Evolutionary conservation across 2,888 invertebrate species (phyloP), one percentile per base, ranked within the genome.

Genomic region (Drosophila sordidula): DNA sequence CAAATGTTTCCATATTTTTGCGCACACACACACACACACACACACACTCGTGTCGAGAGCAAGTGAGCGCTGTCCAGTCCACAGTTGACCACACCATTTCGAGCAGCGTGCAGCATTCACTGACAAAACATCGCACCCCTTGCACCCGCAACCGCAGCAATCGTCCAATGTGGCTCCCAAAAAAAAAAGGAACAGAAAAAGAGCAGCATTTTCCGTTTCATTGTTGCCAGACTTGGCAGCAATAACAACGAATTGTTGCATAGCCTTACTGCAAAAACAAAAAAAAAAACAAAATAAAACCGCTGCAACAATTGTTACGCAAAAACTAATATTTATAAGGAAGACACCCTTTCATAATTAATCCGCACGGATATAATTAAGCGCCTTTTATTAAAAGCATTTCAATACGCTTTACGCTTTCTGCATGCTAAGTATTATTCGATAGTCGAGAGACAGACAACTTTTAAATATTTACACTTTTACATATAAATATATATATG

Each of bases 1-100:
- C 90, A 90, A 90, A 90, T 90, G 90, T 90, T 90, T 90, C 90
- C 90, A 90, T 90, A 90, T 90, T 89, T 89, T 85, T 87, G 58
- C 70, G 64, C 55, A 70, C 64, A 63, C 59, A 44, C 46, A 59
- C 50, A 50, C 59, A 47, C 47, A 54, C 42, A 44, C 39, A 58
- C 38, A 6, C 9, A 22, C 45, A 26, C 9, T 16, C 25, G 11
- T 5, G 16, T 14, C 38, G 38, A 29, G 62, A 29, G 57, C 36
- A 56, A 45, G 46, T 22, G 39, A 39, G 39, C 41, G 29, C 45
- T 50, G 78, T 72, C 62, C 58, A 75, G 73, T 73, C 49, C 78
- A 75, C 68, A 73, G 73, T 78, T 82, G 81, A 82, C 81, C 86
- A 83, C 84, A 80, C 83, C 80, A 82, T 82, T 79, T 63, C 55